These are phyloP conservation scores for Ernsta delagoae DNA, from an alignment of 2,888 invertebrate genomes.

Conservation along the genomic window DNA sequence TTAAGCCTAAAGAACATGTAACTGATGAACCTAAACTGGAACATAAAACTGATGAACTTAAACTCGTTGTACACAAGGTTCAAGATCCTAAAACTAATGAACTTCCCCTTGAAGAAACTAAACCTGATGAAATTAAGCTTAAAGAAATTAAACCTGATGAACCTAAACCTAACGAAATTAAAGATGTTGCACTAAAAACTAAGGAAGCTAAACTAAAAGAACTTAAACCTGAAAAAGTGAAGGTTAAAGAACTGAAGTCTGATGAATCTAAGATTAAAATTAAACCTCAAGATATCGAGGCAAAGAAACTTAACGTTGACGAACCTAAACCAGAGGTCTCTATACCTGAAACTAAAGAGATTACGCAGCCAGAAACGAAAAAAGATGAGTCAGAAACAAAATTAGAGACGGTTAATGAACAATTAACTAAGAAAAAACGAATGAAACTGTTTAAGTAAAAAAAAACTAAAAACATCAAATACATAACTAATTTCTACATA, in stretches of 20 bases:
- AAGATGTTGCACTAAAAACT: not conserved
- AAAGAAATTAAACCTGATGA: constrained; percentile 29
- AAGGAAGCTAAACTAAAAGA: constrained; percentile 28
- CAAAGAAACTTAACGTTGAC: not conserved
- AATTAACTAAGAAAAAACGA: constrained; percentile 8
- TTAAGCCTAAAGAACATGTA: not conserved
- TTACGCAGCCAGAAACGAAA: not conserved
- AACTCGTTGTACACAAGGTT: no score
- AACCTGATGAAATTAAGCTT: not conserved
- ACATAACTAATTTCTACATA: no score
- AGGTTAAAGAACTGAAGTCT: not conserved
- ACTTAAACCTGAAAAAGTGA: not conserved
- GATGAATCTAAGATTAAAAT: not conserved
- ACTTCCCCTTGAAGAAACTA: not conserved
- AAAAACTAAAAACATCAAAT: no score
- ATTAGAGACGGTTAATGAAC: constrained; percentile 51
- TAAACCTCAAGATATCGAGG: not conserved
- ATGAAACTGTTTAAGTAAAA: no score
- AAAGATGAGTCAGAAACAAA: constrained; percentile 34
- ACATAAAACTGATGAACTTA: no score
- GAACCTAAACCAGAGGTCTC: not conserved
- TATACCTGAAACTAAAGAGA: not conserved
- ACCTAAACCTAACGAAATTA: not conserved
- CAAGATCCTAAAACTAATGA: no score
- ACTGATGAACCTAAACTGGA: no score